These are phyloP conservation scores for Phalacrocorax carbo DNA, from an alignment of 2,113 vertebrate species.

Conservation along the genomic window DNA sequence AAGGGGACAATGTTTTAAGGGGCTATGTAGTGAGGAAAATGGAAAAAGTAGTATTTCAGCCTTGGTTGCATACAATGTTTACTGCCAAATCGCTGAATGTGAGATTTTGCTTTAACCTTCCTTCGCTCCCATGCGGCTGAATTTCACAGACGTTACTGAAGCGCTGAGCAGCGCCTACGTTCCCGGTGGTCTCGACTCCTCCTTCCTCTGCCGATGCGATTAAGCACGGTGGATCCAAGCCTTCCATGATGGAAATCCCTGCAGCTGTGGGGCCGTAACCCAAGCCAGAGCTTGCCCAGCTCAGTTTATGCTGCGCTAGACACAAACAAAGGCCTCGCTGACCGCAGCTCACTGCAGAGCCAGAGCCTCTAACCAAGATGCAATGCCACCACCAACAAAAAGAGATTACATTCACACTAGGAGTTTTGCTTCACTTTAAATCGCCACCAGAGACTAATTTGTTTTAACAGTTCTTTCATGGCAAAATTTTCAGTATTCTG, in stretches of 20 bases:
- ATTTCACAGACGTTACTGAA: background rate
- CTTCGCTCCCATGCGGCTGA: background rate
- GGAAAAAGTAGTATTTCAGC: background rate
- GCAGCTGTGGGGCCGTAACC: rapidly evolving
- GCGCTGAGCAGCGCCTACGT: background rate
- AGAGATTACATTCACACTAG: background rate
- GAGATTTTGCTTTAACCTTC: background rate
- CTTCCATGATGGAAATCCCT: background rate
- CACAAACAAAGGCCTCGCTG: background rate
- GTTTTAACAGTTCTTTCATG: background rate
- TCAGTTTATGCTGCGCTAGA: background rate
- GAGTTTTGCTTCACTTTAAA: background rate
- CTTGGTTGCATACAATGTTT: background rate
- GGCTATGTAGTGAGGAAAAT: background rate
- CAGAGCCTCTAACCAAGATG: background rate
- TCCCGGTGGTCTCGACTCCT: background rate
- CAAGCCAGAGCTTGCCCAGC: background rate
- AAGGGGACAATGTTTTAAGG: background rate
- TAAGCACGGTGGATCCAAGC: background rate
- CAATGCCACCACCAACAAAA: background rate
- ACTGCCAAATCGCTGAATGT: background rate
- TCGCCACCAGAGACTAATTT: background rate
- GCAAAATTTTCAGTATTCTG: background rate
- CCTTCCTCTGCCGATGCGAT: background rate
- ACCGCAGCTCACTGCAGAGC: rapidly evolving